These are phyloP conservation scores for Corythaeola cristata DNA, from an alignment of 2,113 vertebrate genomes.

Conservation along the genomic window DNA sequence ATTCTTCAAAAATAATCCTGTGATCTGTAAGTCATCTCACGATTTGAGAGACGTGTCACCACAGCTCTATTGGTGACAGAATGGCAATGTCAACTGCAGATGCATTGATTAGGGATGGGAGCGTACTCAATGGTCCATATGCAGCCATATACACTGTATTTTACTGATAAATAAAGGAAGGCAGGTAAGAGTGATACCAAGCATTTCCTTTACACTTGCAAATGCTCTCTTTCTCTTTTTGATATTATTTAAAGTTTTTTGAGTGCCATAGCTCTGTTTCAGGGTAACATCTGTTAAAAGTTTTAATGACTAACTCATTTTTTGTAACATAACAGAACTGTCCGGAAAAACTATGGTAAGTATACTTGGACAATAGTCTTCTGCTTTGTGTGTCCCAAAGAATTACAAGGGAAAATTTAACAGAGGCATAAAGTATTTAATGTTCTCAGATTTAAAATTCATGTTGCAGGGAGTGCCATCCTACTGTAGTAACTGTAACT, in stretches of 20 bases:
- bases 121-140: background rate
- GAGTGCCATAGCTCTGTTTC: background rate
- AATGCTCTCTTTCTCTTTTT: background rate
- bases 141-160: background rate
- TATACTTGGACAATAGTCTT: background rate
- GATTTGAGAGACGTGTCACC: rapidly evolving
- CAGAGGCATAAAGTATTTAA: background rate
- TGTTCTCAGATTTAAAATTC: background rate
- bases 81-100: background rate
- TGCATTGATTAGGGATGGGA: background rate
- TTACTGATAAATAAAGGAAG: background rate
- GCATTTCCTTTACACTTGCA: background rate
- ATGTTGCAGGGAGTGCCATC: background rate
- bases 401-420: background rate
- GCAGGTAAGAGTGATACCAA: background rate
- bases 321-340: background rate
- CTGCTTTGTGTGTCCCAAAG: background rate
- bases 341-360: background rate
- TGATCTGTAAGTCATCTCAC: background rate
- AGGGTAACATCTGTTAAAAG: background rate
- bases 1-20: background rate
- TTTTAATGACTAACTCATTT: background rate
- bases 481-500: background rate
- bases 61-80: background rate
- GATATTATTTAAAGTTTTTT: background rate